phyloP scores from a whole-genome alignment of 2,113 vertebrate genomes.

The Sander vitreus region DNA sequence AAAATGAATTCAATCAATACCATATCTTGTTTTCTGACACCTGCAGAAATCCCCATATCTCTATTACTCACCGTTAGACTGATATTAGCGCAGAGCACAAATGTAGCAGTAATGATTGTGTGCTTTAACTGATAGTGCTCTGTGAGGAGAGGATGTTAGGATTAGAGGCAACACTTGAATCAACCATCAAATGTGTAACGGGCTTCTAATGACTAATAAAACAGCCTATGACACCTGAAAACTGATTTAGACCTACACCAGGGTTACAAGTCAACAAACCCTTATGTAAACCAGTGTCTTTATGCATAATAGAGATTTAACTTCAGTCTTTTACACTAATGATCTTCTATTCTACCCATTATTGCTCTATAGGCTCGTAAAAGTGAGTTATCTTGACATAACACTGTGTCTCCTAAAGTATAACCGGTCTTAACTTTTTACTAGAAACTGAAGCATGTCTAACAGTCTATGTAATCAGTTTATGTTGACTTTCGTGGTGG shows the following conservation, averaged over 20 bases:
- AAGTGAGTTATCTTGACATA: not conserved
- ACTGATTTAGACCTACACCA: not conserved
- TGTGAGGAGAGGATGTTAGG: slow-evolving; percentile 2
- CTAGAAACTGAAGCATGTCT: too few species aligned
- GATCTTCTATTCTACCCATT: not conserved
- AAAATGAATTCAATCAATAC: slow-evolving; percentile 51
- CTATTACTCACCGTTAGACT: slow-evolving; percentile 61
- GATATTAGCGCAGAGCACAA: slow-evolving; percentile 66
- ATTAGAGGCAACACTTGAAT: slow-evolving; percentile 42
- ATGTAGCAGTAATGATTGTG: slow-evolving; percentile 36
- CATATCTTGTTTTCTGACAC: slow-evolving; percentile 67
- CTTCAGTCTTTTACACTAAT: not conserved
- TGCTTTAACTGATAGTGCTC: slow-evolving; percentile 62
- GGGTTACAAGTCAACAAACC: not conserved
- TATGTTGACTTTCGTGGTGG: not conserved
- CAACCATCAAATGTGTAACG: slow-evolving; percentile 9
- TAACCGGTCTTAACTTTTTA: too few species aligned
- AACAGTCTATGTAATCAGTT: not conserved
- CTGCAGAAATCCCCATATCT: slow-evolving; percentile 74
- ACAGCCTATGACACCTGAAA: not conserved
- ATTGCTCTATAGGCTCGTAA: not conserved
- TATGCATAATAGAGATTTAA: not conserved
- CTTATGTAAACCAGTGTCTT: not conserved
- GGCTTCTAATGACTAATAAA: slow-evolving; percentile 8
- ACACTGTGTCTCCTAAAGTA: too few species aligned